Conservation (phyloP, 2,113 vertebrate genomes). For the Urocitellus parryii region DNA sequence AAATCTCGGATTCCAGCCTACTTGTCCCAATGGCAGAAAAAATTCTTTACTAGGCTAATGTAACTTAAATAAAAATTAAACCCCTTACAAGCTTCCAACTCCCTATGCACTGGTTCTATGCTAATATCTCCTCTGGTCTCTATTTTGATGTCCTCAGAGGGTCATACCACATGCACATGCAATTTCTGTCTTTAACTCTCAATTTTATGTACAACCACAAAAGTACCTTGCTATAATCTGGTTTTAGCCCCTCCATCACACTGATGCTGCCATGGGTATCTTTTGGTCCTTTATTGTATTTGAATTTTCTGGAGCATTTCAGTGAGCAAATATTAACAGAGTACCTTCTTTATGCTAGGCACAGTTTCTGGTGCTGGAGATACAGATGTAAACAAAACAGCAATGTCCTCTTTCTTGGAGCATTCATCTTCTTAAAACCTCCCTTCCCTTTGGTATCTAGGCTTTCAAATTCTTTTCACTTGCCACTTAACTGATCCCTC, state of each 20-base stretch:
- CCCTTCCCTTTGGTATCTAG: background rate
- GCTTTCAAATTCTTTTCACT: background rate
- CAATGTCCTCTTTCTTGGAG: background rate
- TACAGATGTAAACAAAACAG: background rate
- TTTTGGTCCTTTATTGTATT: background rate
- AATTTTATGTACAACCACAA: background rate
- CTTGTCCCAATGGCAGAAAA: background rate
- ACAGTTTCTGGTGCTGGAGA: background rate
- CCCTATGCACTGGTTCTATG: background rate
- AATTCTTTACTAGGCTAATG: background rate
- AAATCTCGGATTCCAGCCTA: background rate
- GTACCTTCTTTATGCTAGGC: background rate
- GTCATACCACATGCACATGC: background rate
- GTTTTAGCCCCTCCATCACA: background rate
- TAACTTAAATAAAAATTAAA: background rate
- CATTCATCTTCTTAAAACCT: background rate
- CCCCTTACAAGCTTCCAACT: background rate
- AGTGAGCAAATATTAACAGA: background rate
- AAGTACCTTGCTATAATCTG: background rate
- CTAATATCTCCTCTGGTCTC: background rate
- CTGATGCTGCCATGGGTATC: fast-evolving
- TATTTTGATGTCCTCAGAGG: background rate
- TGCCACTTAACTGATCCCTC: background rate
- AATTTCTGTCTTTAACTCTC: background rate
- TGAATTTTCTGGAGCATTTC: background rate